Conservation (phyloP, 2,888 invertebrate species). For the Mesochorus sp. region DNA sequence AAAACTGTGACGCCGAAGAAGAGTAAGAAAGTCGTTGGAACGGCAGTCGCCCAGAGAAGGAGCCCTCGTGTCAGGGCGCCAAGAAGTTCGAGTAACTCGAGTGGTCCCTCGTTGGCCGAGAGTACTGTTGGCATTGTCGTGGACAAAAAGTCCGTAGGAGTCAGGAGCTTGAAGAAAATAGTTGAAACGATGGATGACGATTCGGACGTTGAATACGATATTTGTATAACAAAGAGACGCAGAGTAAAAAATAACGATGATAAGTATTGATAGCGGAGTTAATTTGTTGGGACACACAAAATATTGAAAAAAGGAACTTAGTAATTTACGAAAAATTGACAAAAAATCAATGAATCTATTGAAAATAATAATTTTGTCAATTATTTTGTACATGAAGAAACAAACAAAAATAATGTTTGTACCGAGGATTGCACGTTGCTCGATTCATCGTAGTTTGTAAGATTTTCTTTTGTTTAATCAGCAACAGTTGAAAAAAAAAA, state of each 20-base stretch:
- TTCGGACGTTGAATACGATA: conserved; percentile 76
- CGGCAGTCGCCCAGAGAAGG: conserved; percentile 41
- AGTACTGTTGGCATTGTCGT: conserved; percentile 74
- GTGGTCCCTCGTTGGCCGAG: conserved; percentile 66
- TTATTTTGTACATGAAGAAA: too few species aligned
- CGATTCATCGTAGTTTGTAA: too few species aligned
- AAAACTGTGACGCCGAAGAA: conserved; percentile 39
- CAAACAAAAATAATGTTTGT: too few species aligned
- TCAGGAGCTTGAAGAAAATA: conserved; percentile 70
- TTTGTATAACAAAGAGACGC: conserved; percentile 74
- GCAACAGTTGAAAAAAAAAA: too few species aligned
- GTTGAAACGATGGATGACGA: conserved; percentile 72
- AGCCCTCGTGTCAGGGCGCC: conserved; percentile 58
- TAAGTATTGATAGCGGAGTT: too few species aligned
- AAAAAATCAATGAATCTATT: not conserved
- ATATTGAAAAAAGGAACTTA: too few species aligned
- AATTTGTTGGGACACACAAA: too few species aligned
- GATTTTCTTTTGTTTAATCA: too few species aligned
- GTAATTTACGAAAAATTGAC: too few species aligned
- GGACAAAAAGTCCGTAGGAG: conserved; percentile 73
- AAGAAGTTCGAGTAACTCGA: conserved; percentile 34
- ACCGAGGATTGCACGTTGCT: too few species aligned
- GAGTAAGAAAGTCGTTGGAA: conserved; percentile 38
- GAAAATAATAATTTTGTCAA: too few species aligned
- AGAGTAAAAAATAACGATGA: conserved; percentile 57